These are phyloP conservation scores for Cyanoramphus novaezelandiae DNA, from an alignment of 2,113 vertebrate genomes.

Conservation along the genomic window DNA sequence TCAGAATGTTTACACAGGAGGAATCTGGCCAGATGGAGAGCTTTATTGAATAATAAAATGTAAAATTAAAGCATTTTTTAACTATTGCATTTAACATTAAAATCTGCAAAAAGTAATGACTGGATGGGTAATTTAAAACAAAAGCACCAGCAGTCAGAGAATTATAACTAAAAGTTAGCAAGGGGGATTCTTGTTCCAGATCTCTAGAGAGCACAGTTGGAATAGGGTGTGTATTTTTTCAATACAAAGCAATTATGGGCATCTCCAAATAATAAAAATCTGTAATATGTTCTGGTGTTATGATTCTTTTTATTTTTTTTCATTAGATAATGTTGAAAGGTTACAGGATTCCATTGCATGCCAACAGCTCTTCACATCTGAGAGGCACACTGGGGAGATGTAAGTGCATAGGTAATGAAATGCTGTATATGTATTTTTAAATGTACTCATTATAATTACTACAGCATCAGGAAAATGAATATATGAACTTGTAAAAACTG, in stretches of 20 bases:
- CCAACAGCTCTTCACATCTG: not conserved
- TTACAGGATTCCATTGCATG: not conserved
- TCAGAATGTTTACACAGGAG: constrained; percentile 18
- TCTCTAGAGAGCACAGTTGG: not conserved
- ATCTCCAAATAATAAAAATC: constrained; percentile 1
- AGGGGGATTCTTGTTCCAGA: not conserved
- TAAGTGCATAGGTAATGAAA: not conserved
- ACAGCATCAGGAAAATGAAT: not conserved
- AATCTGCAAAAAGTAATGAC: constrained; percentile 2
- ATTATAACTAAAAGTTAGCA: not conserved
- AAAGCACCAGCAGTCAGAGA: not conserved
- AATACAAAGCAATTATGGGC: not conserved
- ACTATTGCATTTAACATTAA: not conserved
- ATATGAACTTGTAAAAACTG: not conserved
- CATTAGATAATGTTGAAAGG: not conserved
- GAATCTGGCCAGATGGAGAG: not conserved
- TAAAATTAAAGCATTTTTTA: constrained; percentile 22
- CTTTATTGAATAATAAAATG: not conserved
- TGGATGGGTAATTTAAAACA: not conserved
- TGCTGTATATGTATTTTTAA: not conserved
- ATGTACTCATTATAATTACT: not conserved
- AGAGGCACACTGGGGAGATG: not conserved
- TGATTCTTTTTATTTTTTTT: not conserved
- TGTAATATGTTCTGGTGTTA: not conserved
- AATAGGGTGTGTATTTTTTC: not conserved